Evolutionary conservation across 2,797 vertebrate genomes (phyloP), one percentile per base, ranked within the genome.

Genomic region (Ciconia nigra): DNA sequence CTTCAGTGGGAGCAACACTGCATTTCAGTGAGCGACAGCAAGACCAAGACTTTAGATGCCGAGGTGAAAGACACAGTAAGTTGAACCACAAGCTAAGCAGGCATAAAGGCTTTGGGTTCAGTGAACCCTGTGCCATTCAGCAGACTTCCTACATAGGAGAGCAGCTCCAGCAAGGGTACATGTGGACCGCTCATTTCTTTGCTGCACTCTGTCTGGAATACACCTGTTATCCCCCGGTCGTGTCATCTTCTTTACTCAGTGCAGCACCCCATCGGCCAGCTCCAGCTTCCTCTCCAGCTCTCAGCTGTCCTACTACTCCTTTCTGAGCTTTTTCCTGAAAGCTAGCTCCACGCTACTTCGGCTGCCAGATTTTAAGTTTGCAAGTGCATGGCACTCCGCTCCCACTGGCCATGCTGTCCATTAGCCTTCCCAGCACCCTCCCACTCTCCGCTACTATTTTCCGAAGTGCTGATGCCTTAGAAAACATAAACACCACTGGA

Each of bases 291-390:
- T 76, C n/a, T 57, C 29, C 24, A 55, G 33, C 20, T 5, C 51
- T 74, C 72, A 70, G 21, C 80, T 66, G 39, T 31, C 26, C 44
- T 57, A 0, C 25, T 29, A 6, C 11, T 59, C 29, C 13, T 62
- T 83, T 35, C 73, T 17, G 21, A 88, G 18, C n/a, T 67, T 66
- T 67, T 66, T 47, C 39, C 52, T 41, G 35, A 44, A 86, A 39
- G 33, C 26, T 24, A 90, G 25, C 29, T 69, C 87, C 65, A 14
- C 2, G 2, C 35, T 24, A 20, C 21, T 62, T 63, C 0, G 0
- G 42, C 6, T 58, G 15, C 3, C 58, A 82, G 28, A 52, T 51
- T 91, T 61, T 42, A 88, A 42, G 39, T 46, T 51, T 41, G 24
- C 35, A 66, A 62, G 44, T 2, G 2, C 25, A 12, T 5, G 10